Conservation (phyloP, 2,888 invertebrate species). For the Kryphioiulus occultus region DNA sequence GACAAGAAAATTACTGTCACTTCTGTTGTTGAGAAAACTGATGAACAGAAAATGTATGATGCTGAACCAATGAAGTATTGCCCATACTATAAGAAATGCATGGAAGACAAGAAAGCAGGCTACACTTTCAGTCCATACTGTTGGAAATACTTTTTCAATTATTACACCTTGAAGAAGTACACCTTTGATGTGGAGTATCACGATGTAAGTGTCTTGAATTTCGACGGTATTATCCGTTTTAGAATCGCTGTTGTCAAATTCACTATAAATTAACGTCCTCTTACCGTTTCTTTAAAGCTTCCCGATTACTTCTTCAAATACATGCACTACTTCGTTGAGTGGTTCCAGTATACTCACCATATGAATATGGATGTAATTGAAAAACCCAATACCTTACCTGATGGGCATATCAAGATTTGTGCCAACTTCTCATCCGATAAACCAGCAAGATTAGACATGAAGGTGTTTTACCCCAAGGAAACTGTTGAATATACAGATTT, state of each 20-base stretch:
- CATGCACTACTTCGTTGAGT: neutral
- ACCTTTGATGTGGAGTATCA: constrained; percentile 53
- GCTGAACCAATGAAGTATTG: neutral
- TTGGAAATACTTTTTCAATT: constrained; percentile 45
- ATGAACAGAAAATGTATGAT: constrained; percentile 49
- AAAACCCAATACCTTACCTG: neutral
- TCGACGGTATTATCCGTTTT: neutral
- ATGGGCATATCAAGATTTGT: constrained; percentile 46
- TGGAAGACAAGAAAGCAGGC: constrained; percentile 49
- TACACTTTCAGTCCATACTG: constrained; percentile 46
- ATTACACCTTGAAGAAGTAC: constrained; percentile 51
- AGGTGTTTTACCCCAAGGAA: constrained; percentile 52
- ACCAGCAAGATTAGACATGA: constrained; percentile 53
- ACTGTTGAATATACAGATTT: constrained; percentile 54
- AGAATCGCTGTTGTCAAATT: neutral
- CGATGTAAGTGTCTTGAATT: constrained; percentile 47
- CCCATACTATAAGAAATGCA: constrained; percentile 44
- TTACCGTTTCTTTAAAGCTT: neutral
- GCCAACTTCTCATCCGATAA: constrained; percentile 50
- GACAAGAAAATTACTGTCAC: constrained; percentile 47
- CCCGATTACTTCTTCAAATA: constrained; percentile 48
- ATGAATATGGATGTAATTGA: neutral
- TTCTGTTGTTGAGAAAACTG: constrained; percentile 49
- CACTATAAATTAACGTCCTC: too few species aligned
- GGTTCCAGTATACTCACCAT: neutral